These are phyloP conservation scores for Meriones psammophilus DNA, from an alignment of 2,797 vertebrate species.

Conservation along the genomic window DNA sequence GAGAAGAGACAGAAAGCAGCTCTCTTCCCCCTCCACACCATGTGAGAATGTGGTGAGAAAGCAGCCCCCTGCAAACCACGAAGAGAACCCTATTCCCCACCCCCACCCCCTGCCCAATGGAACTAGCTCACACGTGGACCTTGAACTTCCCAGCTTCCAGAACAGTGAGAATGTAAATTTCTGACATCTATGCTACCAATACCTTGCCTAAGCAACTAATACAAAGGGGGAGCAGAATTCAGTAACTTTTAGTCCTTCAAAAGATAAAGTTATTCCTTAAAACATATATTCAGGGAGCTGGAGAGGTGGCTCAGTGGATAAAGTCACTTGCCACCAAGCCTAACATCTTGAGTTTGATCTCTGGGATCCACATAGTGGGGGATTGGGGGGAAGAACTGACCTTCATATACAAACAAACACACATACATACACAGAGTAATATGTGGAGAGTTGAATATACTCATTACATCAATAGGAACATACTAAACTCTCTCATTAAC, in stretches of 20 bases:
- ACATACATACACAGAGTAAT: not conserved
- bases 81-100: not conserved
- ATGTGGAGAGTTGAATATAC: constrained; percentile 31
- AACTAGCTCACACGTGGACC: not conserved
- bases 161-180: constrained; percentile 15
- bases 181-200: not conserved
- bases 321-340: not conserved
- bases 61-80: not conserved
- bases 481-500: not conserved
- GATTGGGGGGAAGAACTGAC: not conserved
- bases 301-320: not conserved
- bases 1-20: not conserved
- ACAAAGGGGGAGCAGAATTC: not conserved
- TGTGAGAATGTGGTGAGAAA: not conserved
- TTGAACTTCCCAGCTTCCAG: not conserved
- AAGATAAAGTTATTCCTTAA: constrained; percentile 56
- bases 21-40: not conserved
- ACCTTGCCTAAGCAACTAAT: constrained; percentile 41
- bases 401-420: not conserved
- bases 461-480: not conserved
- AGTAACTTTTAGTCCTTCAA: constrained; percentile 32
- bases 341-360: not conserved
- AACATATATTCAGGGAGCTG: not conserved
- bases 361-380: not conserved
- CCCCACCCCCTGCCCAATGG: not conserved